Base-by-base conservation (phyloP, 2,113 vertebrate genomes). In the Piaya cayana region DNA sequence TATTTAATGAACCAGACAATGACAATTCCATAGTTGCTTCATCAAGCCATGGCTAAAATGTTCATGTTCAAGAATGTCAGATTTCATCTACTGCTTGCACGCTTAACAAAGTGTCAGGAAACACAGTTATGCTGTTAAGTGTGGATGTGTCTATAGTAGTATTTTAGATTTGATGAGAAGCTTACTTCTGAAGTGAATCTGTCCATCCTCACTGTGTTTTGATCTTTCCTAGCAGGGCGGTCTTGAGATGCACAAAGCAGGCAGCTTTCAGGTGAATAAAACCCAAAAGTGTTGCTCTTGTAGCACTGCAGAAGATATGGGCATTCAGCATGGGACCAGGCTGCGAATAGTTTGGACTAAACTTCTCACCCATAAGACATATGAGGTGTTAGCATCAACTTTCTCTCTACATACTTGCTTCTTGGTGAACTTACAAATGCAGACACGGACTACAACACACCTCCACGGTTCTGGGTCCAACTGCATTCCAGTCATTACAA, bases 401-500 rank as follows among this genome's bases (percentile, higher is more conserved):
- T 76, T 36, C 58, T 64, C 32, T 47, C 52, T 69, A 17, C 8
- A 22, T 29, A 62, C 49, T 53, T 64, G 23, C 11, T 75, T 21
- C 30, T 52, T 34, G 6, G 43, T 43, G 43, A 91, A 26, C 32
- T 36, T 60, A 43, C 16, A 58, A 52, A 37, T 27, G 8, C 20
- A 65, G 29, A 37, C 20, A 53, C 30, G 32, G 11, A 6, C 12
- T 47, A 3, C 39, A 34, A 0, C 1, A 8, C 10, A 70, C 5
- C 12, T 81, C 34, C 5, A 7, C n/a, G 20, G 15, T 47, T 71
- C 56, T 70, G 22, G 12, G 29, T 56, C 32, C 15, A 68, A 8
- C 23, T 13, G 14, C 37, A n/a, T 47, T 77, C 39, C 80, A 80
- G 55, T 30, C 9, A 60, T 60, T 45, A 39, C n/a, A 78, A 65